Evolutionary conservation across 2,888 invertebrate genomes (phyloP).

Genomic region (Drosophila bunnanda): DNA sequence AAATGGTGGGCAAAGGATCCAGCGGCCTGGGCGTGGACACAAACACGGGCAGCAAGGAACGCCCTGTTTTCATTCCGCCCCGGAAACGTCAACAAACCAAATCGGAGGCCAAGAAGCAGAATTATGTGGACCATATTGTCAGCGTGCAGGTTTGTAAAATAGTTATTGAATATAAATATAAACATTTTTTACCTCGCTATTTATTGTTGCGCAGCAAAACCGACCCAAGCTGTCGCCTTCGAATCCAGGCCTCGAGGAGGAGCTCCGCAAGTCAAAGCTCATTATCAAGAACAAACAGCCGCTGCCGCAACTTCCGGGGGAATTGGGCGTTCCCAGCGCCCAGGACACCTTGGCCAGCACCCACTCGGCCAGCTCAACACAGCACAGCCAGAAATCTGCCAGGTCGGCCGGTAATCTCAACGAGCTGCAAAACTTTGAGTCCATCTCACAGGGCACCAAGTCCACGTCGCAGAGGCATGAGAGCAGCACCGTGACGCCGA

Average conservation of each 20-base stretch:
- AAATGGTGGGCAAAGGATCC: slow-evolving; percentile 80
- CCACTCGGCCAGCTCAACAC: slow-evolving; percentile 65
- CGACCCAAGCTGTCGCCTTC: slow-evolving; percentile 84
- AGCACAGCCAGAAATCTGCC: slow-evolving; percentile 75
- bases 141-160: slow-evolving; percentile 86
- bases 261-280: slow-evolving; percentile 83
- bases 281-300: slow-evolving; percentile 85
- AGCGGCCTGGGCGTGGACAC: slow-evolving; percentile 65
- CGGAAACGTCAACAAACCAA: slow-evolving; percentile 86
- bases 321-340: slow-evolving; percentile 47
- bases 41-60: slow-evolving; percentile 78
- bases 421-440: slow-evolving; percentile 84
- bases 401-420: slow-evolving; percentile 85
- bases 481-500: slow-evolving; percentile 84
- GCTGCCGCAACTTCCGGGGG: slow-evolving; percentile 83
- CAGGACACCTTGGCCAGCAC: slow-evolving; percentile 65
- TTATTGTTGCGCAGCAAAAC: slow-evolving; percentile 60
- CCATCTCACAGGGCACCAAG: slow-evolving; percentile 80
- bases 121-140: slow-evolving; percentile 88
- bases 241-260: slow-evolving; percentile 83
- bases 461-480: slow-evolving; percentile 81
- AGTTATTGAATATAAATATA: neutral
- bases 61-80: slow-evolving; percentile 87
- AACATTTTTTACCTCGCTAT: neutral
- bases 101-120: slow-evolving; percentile 80